phyloP scores from a whole-genome alignment of 2,888 invertebrate genomes.

The Cyrtodaria siliqua region DNA sequence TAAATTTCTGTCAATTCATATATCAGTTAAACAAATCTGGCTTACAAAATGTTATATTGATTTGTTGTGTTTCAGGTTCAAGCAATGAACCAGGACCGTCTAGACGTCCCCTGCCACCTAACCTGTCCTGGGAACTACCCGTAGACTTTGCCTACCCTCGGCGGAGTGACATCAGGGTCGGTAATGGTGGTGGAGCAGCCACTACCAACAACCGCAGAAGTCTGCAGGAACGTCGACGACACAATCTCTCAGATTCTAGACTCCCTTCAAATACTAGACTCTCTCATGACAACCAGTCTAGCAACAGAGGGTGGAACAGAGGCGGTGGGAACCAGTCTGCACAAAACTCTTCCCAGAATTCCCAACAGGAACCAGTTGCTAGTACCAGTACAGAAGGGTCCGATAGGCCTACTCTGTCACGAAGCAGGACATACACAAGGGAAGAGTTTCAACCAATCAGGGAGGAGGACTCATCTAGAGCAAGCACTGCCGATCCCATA shows the following conservation, averaged over 20 bases:
- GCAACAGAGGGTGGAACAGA: conserved; percentile 32
- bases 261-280: conserved; percentile 28
- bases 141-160: conserved; percentile 55
- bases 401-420: conserved; percentile 33
- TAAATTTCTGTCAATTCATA: no score
- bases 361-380: conserved; percentile 27
- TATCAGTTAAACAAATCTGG: background rate
- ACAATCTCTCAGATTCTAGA: conserved; percentile 74
- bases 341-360: conserved; percentile 1
- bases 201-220: conserved; percentile 44
- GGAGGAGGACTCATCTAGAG: conserved; percentile 58
- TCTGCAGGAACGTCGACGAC: conserved; percentile 68
- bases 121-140: conserved; percentile 60
- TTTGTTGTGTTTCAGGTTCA: background rate
- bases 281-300: conserved; percentile 4
- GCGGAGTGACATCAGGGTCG: conserved; percentile 42
- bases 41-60: background rate
- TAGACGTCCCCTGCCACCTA: conserved; percentile 25
- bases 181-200: conserved; percentile 35
- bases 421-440: conserved; percentile 61
- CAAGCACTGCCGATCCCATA: conserved; percentile 56
- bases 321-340: conserved; percentile 23
- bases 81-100: background rate
- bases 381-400: conserved; percentile 36
- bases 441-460: conserved; percentile 59